Evolutionary conservation across 2,797 vertebrate species (phyloP).

Genomic region (Chanos chanos): DNA sequence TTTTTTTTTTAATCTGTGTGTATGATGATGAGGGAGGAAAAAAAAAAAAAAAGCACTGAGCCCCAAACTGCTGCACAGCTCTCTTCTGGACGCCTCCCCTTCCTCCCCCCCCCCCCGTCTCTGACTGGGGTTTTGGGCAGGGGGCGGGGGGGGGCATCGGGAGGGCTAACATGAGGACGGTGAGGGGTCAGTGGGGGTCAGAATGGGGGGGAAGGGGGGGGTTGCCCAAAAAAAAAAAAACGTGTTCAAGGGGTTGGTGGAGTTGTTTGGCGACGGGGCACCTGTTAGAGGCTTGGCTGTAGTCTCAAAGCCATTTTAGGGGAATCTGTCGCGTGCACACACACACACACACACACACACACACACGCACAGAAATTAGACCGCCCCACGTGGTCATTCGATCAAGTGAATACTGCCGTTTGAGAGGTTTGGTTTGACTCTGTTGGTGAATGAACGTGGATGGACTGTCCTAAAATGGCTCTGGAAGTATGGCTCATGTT

Average conservation of each 20-base stretch:
- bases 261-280: background rate
- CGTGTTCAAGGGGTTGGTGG: background rate
- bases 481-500: slow-evolving; percentile 10
- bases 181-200: slow-evolving; percentile 59
- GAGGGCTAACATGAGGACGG: slow-evolving; percentile 51
- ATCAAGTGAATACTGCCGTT: background rate
- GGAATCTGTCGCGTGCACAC: slow-evolving; percentile 20
- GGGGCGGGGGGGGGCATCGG: slow-evolving; percentile 23
- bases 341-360: too few species aligned
- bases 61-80: slow-evolving; percentile 45
- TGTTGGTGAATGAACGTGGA: background rate
- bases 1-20: slow-evolving; percentile 43
- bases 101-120: background rate
- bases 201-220: slow-evolving; percentile 45
- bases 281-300: slow-evolving; percentile 13
- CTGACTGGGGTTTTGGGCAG: slow-evolving; percentile 8
- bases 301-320: slow-evolving; percentile 33
- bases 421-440: background rate
- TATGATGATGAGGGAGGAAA: slow-evolving; percentile 46
- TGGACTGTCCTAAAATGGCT: slow-evolving; percentile 33
- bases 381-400: too few species aligned
- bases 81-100: slow-evolving; percentile 30
- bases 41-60: slow-evolving; percentile 46
- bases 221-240: too few species aligned
- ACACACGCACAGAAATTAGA: too few species aligned